Evolutionary conservation across 2,888 invertebrate genomes (phyloP).

Genomic region (Andrena trimmerana): DNA sequence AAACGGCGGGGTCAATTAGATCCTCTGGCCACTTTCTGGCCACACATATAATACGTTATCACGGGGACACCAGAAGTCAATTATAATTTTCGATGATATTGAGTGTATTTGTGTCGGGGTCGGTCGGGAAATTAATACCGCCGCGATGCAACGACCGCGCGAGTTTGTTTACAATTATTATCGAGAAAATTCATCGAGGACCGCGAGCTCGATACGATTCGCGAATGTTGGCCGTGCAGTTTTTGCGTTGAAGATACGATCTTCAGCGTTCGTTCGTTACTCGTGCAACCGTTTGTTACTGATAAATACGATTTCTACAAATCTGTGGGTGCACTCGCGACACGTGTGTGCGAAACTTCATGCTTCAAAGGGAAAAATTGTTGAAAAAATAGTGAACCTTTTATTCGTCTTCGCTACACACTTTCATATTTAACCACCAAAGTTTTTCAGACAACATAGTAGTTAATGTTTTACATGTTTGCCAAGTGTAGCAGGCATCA

Average conservation of each 20-base stretch:
- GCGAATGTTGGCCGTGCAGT: constrained; percentile 39
- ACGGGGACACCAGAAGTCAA: constrained; percentile 41
- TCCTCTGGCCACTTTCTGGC: constrained; percentile 11
- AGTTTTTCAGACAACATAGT: no score
- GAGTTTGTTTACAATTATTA: constrained; percentile 62
- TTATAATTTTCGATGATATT: constrained; percentile 54
- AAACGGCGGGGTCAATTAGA: background rate
- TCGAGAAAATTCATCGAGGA: constrained; percentile 57
- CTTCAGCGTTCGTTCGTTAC: constrained; percentile 27
- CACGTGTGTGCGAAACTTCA: no score
- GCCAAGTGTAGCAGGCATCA: background rate
- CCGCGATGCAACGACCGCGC: constrained; percentile 6
- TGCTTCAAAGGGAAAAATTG: background rate
- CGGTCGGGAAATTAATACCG: constrained; percentile 44
- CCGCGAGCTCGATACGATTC: constrained; percentile 38
- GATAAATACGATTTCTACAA: constrained; percentile 46
- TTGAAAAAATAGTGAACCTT: background rate
- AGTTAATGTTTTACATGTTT: background rate
- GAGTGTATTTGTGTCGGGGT: constrained; percentile 12
- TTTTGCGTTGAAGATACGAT: constrained; percentile 49
- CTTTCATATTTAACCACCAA: no score
- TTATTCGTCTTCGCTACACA: background rate
- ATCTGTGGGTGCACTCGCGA: background rate
- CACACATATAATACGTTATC: constrained; percentile 37
- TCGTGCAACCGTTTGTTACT: constrained; percentile 38